Percentiles rank a stretch among this genome's conserved stretches.
phyloP scores from a whole-genome alignment of 1,140 invertebrate species.

The Drosophila melanogaster region DNA sequence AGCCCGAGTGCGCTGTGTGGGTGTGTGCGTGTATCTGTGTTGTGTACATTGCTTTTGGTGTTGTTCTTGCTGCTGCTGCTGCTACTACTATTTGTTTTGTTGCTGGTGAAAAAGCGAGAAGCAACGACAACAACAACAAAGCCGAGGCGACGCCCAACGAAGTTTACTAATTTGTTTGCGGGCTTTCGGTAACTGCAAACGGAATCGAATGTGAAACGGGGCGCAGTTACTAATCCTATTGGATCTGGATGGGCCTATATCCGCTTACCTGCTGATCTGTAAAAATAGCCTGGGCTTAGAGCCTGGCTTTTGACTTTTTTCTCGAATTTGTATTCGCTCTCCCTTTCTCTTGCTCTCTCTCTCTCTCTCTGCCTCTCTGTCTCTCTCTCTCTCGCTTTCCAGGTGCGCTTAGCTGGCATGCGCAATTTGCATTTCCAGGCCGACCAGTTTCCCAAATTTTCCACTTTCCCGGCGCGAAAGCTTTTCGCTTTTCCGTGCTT shows the following conservation, averaged over 20 bases:
- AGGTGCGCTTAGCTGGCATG: conserved; percentile 50
- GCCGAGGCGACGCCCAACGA: conserved; percentile 74
- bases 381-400: conserved; percentile 20
- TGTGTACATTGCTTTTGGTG: conserved; percentile 33
- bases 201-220: conserved; percentile 7
- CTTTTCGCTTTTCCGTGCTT: conserved; percentile 55
- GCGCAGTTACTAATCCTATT: conserved; percentile 50
- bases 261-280: conserved; percentile 33
- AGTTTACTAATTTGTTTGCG: conserved; percentile 66
- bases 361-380: not conserved
- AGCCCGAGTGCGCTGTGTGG: conserved; percentile 29
- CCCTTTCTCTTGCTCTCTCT: conserved; percentile 12
- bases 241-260: conserved; percentile 25
- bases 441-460: conserved; percentile 1
- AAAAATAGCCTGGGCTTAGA: conserved; percentile 17
- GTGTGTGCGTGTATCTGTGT: conserved; percentile 38
- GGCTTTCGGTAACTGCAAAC: conserved; percentile 8
- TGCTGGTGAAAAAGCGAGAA: conserved; percentile 35
- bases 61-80: conserved; percentile 12
- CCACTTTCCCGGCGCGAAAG: conserved; percentile 43
- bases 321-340: conserved; percentile 7
- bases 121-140: conserved; percentile 34
- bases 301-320: conserved; percentile 13
- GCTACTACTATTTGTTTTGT: conserved; percentile 71
- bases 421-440: conserved; percentile 18